Conservation (phyloP, 1,140 invertebrate species). For the Megalopta genalis region DNA sequence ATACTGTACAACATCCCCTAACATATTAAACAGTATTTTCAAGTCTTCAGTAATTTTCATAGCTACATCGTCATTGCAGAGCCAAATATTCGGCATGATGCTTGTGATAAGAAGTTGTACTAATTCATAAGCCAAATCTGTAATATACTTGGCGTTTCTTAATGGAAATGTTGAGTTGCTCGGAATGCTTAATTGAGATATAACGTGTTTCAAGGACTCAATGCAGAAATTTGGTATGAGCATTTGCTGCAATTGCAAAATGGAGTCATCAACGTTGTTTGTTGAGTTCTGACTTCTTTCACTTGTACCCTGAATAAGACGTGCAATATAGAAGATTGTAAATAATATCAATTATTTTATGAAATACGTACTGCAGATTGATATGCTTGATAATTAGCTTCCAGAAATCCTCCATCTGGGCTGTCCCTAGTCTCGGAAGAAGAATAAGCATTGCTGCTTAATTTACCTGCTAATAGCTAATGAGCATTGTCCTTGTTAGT, state of each 20-base stretch:
- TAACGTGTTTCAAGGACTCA: conserved; percentile 74
- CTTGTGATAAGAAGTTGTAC: conserved; percentile 68
- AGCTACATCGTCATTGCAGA: conserved; percentile 66
- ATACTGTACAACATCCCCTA: conserved; percentile 71
- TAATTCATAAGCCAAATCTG: conserved; percentile 69
- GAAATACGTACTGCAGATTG: conserved; percentile 56
- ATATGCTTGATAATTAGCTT: conserved; percentile 70
- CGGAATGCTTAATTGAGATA: conserved; percentile 69
- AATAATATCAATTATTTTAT: background rate
- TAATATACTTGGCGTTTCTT: conserved; percentile 64
- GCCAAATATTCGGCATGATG: conserved; percentile 73
- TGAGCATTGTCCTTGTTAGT: conserved; percentile 17
- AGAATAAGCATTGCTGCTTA: conserved; percentile 53
- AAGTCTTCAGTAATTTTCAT: conserved; percentile 69
- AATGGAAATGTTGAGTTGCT: conserved; percentile 59
- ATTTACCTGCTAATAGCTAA: conserved; percentile 64
- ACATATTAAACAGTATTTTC: conserved; percentile 65
- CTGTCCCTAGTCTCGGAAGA: conserved; percentile 66
- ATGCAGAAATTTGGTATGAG: conserved; percentile 80
- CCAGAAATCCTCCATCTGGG: conserved; percentile 66
- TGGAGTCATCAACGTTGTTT: conserved; percentile 70
- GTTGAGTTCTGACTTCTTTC: conserved; percentile 65
- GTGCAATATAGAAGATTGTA: background rate
- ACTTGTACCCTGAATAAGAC: conserved; percentile 60
- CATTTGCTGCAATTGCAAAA: conserved; percentile 78